These are phyloP conservation scores for Pteropus alecto DNA, from an alignment of 2,113 vertebrate genomes.

Conservation along the genomic window DNA sequence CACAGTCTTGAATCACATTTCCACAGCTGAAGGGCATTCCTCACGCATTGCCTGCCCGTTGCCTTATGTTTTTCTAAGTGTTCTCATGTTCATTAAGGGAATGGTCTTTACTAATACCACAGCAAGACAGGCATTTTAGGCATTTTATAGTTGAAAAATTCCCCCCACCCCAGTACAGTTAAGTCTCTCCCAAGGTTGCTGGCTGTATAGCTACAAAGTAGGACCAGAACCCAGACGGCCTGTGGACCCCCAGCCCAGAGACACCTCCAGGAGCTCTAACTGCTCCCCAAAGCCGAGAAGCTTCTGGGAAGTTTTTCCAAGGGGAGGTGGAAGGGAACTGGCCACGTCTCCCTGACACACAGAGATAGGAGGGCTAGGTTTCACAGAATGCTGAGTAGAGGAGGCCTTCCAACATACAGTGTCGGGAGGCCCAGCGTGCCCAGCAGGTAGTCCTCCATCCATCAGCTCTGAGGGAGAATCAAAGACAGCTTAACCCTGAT, in stretches of 20 bases:
- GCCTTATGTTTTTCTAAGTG: conserved; percentile 38
- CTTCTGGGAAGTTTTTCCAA: not conserved
- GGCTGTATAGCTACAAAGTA: not conserved
- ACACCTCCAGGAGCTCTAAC: not conserved
- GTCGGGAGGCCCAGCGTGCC: not conserved
- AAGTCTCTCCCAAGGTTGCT: not conserved
- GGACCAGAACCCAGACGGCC: not conserved
- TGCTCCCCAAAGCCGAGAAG: not conserved
- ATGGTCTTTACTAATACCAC: conserved; percentile 6
- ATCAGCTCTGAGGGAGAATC: not conserved
- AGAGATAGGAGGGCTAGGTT: not conserved
- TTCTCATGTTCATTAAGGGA: conserved; percentile 22
- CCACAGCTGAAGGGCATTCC: not conserved
- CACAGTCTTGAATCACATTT: not conserved
- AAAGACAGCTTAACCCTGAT: not conserved
- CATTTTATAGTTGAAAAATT: not conserved
- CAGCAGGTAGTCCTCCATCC: not conserved
- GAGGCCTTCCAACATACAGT: not conserved
- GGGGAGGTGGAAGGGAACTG: not conserved
- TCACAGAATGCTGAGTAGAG: not conserved
- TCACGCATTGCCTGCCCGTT: not conserved
- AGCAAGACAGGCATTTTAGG: not conserved
- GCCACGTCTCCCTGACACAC: not conserved
- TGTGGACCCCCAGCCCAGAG: not conserved
- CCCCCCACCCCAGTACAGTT: not conserved